phyloP scores from a whole-genome alignment of 2,797 vertebrate genomes.

The Centroberyx gerrardi region DNA sequence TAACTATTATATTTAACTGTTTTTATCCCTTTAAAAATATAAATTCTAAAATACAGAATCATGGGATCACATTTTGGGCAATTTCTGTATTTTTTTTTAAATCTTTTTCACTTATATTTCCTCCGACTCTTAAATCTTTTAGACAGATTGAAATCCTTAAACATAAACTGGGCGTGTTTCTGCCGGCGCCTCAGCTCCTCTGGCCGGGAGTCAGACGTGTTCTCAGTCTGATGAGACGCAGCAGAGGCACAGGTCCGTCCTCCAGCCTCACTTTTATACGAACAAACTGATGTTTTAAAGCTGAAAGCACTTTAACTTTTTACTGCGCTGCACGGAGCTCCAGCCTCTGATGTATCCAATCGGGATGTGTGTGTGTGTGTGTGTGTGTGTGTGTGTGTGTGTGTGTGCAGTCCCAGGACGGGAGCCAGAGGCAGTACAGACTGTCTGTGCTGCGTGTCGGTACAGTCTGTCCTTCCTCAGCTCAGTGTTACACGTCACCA shows the following conservation, averaged over 20 bases:
- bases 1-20: too few relatives aligned
- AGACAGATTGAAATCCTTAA: too few relatives aligned
- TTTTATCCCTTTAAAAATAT: too few relatives aligned
- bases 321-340: slow-evolving; percentile 20
- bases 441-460: slow-evolving; percentile 5
- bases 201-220: background rate
- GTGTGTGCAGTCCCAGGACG: background rate
- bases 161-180: too few relatives aligned
- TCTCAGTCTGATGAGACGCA: slow-evolving; percentile 15
- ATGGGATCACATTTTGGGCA: too few relatives aligned
- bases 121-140: too few relatives aligned
- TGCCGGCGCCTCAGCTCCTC: background rate
- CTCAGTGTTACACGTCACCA: slow-evolving; percentile 48
- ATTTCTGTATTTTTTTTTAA: too few relatives aligned
- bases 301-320: slow-evolving; percentile 23
- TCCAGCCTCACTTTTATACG: background rate
- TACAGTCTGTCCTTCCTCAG: slow-evolving; percentile 34
- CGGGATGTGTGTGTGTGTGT: slow-evolving; percentile 28
- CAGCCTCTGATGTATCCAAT: slow-evolving; percentile 21
- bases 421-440: slow-evolving; percentile 13
- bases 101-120: too few relatives aligned
- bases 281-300: background rate
- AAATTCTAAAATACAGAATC: too few relatives aligned
- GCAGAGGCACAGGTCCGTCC: slow-evolving; percentile 10
- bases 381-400: slow-evolving; percentile 11